phyloP scores from a whole-genome alignment of 2,888 invertebrate species.

The Omphaloscelis lunosa region DNA sequence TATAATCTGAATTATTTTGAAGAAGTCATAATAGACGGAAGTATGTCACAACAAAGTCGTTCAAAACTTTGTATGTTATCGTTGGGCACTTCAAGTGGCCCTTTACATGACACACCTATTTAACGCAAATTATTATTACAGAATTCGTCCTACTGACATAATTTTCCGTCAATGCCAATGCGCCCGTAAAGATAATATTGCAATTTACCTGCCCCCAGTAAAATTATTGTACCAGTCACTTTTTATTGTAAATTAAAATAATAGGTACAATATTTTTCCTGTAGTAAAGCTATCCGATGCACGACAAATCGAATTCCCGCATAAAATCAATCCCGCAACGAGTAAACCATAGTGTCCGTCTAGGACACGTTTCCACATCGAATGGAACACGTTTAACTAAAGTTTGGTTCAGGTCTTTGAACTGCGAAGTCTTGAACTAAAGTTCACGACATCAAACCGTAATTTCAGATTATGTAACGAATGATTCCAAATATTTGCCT shows the following conservation, averaged over 20 bases:
- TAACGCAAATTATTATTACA: conserved; percentile 23
- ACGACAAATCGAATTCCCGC: conserved; percentile 41
- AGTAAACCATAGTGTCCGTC: conserved; percentile 37
- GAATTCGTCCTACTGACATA: conserved; percentile 57
- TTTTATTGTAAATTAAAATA: conserved; percentile 18
- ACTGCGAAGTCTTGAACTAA: conserved; percentile 43
- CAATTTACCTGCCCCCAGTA: conserved; percentile 12
- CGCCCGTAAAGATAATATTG: conserved; percentile 46
- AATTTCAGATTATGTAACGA: conserved; percentile 17
- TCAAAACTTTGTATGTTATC: conserved; percentile 32
- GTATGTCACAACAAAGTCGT: conserved; percentile 14
- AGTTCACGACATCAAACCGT: conserved; percentile 31
- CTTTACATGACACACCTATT: conserved; percentile 36
- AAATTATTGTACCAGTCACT: conserved; percentile 1
- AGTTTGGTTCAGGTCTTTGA: conserved; percentile 64
- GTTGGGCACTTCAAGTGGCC: conserved; percentile 13
- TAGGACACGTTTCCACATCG: conserved; percentile 55
- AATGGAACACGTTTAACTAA: conserved; percentile 63
- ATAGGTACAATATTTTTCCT: conserved; percentile 18
- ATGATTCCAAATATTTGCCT: conserved; percentile 34
- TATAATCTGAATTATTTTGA: conserved; percentile 62
- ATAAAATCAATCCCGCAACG: conserved; percentile 56
- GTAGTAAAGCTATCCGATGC: conserved; percentile 17
- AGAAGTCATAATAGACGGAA: conserved; percentile 55
- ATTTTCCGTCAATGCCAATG: conserved; percentile 54